Base-by-base conservation (phyloP, 2,797 vertebrate species). In the Tragopan temminckii region DNA sequence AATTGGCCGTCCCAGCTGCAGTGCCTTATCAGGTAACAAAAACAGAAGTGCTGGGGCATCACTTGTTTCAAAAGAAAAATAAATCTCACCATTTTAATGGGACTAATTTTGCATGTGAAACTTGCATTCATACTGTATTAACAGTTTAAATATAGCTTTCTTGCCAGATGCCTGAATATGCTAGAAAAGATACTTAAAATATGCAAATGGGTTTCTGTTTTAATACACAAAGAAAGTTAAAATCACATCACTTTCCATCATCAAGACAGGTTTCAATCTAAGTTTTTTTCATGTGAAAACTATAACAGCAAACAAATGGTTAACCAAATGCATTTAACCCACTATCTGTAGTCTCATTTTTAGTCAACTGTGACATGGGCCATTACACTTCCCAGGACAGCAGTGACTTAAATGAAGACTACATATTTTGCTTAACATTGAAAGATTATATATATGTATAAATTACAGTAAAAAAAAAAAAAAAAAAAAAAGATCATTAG, bases 161-260 rank as follows among this genome's bases (percentile, higher is more conserved):
- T 93, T 96, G 96, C 89, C 97, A 98, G 97, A 97, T 97, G 93
- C 95, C 87, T 94, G 93, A 97, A 97, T 90, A 89, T 94, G 96
- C 91, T 93, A 98, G 91, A 96, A 97, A 96, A 97, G 96, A 97
- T 86, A 95, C 95, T 96, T 97, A 94, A 96, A 96, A 94, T 82
- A 98, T 97, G 97, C 97, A 98, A 97, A 98, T 97, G 8, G 72
- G 96, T 98, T 97, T 98, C 97, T 93, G 96, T 97, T 97, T 98
- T 98, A 97, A 97, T 95, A 97, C 81, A 97, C 94, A 97, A 97
- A 97, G 96, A 95, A 83, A 96, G 76, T 58, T 94, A 96, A 97
- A 97, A 97, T 97, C 96, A 96, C 90, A 98, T 97, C 97, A 97
- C 97, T 98, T 98, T 98, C 97, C 97, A 97, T 88, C 95, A 96